A percentile compares a stretch with the other conserved stretches of the same genome.
phyloP scores from a whole-genome alignment of 2,113 vertebrate genomes.

The Podarcis raffonei region DNA sequence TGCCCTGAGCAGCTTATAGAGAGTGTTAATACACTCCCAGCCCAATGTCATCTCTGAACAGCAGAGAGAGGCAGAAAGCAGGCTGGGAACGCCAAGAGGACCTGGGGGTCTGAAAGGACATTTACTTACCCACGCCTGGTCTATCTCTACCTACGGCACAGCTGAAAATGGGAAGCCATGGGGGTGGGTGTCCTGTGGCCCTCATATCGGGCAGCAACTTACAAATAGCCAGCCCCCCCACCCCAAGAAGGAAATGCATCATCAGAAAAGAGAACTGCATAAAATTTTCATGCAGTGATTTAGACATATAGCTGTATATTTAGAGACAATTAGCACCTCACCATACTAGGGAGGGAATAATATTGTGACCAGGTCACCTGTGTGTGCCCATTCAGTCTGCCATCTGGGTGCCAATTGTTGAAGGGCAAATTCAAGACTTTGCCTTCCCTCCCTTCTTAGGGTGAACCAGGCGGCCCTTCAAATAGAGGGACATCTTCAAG shows the following conservation, averaged over 20 bases:
- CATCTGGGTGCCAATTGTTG: too few relatives aligned
- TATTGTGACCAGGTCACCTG: too few relatives aligned
- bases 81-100: too few relatives aligned
- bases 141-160: background rate
- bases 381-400: too few relatives aligned
- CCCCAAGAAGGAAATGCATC: background rate
- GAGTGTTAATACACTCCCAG: background rate
- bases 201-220: background rate
- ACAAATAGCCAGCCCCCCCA: background rate
- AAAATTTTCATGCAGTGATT: too few relatives aligned
- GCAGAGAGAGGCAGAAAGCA: background rate
- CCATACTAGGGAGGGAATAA: too few relatives aligned
- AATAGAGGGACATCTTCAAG: too few relatives aligned
- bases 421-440: too few relatives aligned
- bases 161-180: background rate
- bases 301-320: too few relatives aligned
- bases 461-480: too few relatives aligned
- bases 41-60: background rate
- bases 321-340: too few relatives aligned
- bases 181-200: background rate
- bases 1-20: slow-evolving; percentile 1
- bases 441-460: too few relatives aligned
- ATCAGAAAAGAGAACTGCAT: background rate
- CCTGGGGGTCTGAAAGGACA: background rate
- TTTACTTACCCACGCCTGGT: background rate